These are phyloP conservation scores for Scrobipalpa costella DNA, from an alignment of 2,888 invertebrate genomes.

Conservation along the genomic window DNA sequence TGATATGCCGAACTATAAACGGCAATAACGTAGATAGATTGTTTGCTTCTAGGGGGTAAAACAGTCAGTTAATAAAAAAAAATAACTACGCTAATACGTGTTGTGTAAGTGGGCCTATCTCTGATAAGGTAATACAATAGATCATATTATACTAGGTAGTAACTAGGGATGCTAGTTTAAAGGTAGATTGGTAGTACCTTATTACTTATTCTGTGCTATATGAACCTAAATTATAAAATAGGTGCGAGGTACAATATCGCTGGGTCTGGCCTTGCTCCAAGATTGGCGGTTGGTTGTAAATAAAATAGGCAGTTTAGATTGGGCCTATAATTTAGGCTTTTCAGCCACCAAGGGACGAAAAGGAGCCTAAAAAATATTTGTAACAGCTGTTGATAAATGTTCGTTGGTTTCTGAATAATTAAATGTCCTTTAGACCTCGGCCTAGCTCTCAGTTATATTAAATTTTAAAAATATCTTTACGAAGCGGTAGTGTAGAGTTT, in stretches of 20 bases:
- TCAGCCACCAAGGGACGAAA: not conserved
- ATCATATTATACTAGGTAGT: no score
- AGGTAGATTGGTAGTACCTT: not conserved
- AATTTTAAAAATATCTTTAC: not conserved
- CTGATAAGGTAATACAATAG: no score
- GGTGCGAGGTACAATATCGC: not conserved
- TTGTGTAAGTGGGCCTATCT: no score
- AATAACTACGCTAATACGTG: no score
- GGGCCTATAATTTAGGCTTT: not conserved
- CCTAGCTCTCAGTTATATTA: not conserved
- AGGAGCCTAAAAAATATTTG: not conserved
- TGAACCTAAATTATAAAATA: not conserved
- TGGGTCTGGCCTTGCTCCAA: not conserved
- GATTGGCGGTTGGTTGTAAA: not conserved
- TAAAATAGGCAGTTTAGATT: conserved; percentile 10
- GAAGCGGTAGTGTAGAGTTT: no score
- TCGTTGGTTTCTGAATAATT: not conserved
- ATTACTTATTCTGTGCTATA: not conserved
- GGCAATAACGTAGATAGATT: no score
- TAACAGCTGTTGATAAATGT: not conserved
- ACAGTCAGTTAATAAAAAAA: no score
- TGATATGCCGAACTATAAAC: no score
- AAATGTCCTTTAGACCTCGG: not conserved
- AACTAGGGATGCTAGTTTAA: not conserved
- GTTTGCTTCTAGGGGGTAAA: no score